Evolutionary conservation across 37 sponge, comb jelly and placozoan genomes (phyloP).

Genomic region (Cliona cf. orientalis): DNA sequence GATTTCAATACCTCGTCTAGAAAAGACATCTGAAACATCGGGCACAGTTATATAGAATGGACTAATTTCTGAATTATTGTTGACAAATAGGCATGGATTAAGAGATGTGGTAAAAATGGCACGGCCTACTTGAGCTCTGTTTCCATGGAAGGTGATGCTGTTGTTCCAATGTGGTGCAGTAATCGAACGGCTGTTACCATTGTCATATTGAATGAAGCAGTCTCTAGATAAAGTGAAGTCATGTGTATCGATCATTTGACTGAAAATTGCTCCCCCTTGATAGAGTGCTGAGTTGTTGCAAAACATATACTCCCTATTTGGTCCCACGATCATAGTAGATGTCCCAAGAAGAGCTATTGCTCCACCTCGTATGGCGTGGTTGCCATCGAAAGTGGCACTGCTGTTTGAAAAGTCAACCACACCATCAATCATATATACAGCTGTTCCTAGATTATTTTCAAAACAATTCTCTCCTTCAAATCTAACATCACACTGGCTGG

Average conservation of each 20-base stretch:
- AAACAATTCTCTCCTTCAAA: constrained; percentile 12
- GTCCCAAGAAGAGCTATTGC: constrained; percentile 32
- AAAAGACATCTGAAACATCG: background rate
- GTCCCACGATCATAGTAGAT: constrained; percentile 3
- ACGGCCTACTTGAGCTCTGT: constrained; percentile 25
- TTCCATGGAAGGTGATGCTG: constrained; percentile 16
- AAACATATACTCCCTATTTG: background rate
- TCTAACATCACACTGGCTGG: constrained; percentile 21
- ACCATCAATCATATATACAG: constrained; percentile 14
- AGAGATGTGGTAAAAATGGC: constrained; percentile 7
- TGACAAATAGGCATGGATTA: constrained; percentile 1
- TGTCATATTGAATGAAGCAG: constrained; percentile 39
- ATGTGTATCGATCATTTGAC: background rate
- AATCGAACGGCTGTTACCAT: background rate
- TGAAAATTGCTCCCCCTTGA: constrained; percentile 44
- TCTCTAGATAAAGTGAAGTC: constrained; percentile 35
- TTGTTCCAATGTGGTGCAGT: constrained; percentile 2
- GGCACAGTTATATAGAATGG: background rate
- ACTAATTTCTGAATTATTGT: background rate
- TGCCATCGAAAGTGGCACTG: constrained; percentile 16
- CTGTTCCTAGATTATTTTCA: constrained; percentile 21
- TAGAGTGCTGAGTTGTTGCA: constrained; percentile 16
- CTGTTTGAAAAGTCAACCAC: constrained; percentile 19
- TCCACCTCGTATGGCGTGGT: constrained; percentile 37
- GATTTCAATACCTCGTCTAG: background rate